phyloP scores from a whole-genome alignment of 2,888 invertebrate genomes.

The Elysia crispata region DNA sequence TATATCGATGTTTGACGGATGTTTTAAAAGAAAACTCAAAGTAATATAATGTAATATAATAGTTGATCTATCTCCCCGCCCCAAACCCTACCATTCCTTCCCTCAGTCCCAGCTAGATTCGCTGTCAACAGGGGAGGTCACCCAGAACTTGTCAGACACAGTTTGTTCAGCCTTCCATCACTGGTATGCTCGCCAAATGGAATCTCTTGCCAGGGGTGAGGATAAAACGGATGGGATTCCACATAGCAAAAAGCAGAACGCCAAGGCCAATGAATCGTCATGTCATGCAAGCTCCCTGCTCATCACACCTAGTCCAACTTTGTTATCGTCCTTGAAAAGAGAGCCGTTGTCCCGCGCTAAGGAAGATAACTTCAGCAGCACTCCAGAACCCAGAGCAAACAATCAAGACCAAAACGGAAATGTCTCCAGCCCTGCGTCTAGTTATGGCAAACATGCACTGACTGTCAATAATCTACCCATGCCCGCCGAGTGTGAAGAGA shows the following conservation, averaged over 20 bases:
- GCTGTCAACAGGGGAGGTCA: conserved; percentile 33
- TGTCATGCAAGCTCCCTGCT: not conserved
- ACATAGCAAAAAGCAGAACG: not conserved
- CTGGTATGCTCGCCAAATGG: conserved; percentile 33
- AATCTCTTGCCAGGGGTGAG: not conserved
- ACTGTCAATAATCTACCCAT: too few relatives aligned
- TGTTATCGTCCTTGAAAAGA: not conserved
- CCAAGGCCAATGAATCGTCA: conserved; percentile 13
- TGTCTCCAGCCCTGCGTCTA: too few relatives aligned
- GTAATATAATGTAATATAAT: too few relatives aligned
- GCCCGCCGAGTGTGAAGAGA: too few relatives aligned
- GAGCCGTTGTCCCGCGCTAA: not conserved
- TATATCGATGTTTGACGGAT: too few relatives aligned
- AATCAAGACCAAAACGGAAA: too few relatives aligned
- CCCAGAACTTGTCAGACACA: conserved; percentile 32
- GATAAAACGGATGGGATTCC: not conserved
- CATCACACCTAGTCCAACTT: too few relatives aligned
- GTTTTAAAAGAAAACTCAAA: too few relatives aligned
- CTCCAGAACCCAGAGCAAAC: not conserved
- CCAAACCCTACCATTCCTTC: not conserved
- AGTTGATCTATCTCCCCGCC: too few relatives aligned
- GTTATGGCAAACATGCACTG: too few relatives aligned
- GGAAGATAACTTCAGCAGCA: not conserved
- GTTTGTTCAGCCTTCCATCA: conserved; percentile 37
- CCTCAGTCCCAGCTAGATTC: conserved; percentile 40